Base-by-base conservation (phyloP, 2,113 vertebrate species). In the Callorhinus ursinus region DNA sequence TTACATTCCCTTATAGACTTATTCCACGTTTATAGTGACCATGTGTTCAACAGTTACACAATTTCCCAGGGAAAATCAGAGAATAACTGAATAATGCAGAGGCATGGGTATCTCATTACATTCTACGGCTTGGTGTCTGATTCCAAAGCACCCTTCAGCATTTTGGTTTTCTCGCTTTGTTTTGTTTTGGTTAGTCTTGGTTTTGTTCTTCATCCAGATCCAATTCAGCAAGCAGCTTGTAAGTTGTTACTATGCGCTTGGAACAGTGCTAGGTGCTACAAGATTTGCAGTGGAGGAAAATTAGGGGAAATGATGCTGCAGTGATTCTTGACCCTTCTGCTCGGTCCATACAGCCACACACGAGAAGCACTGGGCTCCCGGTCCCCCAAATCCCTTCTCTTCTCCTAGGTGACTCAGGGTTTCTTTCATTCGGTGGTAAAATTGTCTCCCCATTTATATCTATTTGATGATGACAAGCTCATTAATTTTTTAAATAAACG, bases 401-500 rank as follows among this genome's bases (percentile, higher is more conserved):
- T 76, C 36, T 92, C 31, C 26, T 57, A 42, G 33, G 24, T 55
- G 39, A 93, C 59, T 65, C 33, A 7, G 4, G n/a, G 2, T 46
- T 95, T 71, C 82, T 81, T 28, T 93, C 72, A 11, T 53, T 71
- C 42, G 49, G 61, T 55, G 22, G 8, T 74, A n/a, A 95, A 76
- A 76, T 74, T 71, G 13, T 81, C 59, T 83, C 86, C 7, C 28
- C 36, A 82, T 39, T 72, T 53, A 16, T 67, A 31, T 77, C 72
- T 82, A 49, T 51, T 24, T 61, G 51, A 86, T 12, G 16, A 79
- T 28, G 39, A 69, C 61, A 90, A 61, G 28, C 3, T 81, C 57
- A 82, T 42, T 88, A 26, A 65, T 61, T 95, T 83, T 90, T 83
- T 93, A 93, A 87, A 53, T 42, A 61, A 97, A 71, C 42, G 90